These are phyloP conservation scores for Pecten maximus DNA, from an alignment of 2,888 invertebrate genomes.

Conservation along the genomic window DNA sequence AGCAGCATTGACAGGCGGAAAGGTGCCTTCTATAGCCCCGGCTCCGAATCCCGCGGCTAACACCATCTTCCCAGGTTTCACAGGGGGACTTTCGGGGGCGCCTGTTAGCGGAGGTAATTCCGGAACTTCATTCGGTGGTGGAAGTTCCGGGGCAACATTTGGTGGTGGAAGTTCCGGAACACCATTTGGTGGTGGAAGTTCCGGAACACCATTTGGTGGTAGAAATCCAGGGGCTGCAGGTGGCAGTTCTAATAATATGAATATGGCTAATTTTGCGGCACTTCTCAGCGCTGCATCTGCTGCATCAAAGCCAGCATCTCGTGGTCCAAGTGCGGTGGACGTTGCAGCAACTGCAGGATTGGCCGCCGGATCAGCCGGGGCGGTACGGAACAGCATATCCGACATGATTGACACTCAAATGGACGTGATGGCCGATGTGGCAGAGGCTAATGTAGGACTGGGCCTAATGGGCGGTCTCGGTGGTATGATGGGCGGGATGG, in stretches of 20 bases:
- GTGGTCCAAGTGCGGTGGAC: background rate
- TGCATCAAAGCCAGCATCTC: background rate
- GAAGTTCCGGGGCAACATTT: background rate
- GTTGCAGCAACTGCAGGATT: slow-evolving; percentile 40
- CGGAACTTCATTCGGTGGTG: slow-evolving; percentile 40
- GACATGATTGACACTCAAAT: slow-evolving; percentile 39
- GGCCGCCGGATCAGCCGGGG: slow-evolving; percentile 39
- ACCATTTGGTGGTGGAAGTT: background rate
- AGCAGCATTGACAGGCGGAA: background rate
- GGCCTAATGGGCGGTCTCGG: slow-evolving; percentile 23
- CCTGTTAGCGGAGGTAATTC: background rate
- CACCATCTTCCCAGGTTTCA: background rate
- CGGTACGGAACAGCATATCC: slow-evolving; percentile 31
- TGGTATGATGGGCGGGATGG: slow-evolving; percentile 37
- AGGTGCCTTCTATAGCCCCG: background rate
- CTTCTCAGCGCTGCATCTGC: slow-evolving; percentile 45
- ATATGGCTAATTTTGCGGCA: slow-evolving; percentile 53
- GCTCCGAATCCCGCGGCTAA: background rate
- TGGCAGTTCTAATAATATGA: slow-evolving; percentile 40
- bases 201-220: slow-evolving; percentile 36
- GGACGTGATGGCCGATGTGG: slow-evolving; percentile 39
- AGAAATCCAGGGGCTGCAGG: slow-evolving; percentile 36
- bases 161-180: background rate
- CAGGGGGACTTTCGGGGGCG: background rate
- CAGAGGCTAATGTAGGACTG: slow-evolving; percentile 47